Evolutionary conservation across 1,140 invertebrate genomes (phyloP), one percentile per base, ranked within the genome.

Genomic region (Bathynomus jamesi): DNA sequence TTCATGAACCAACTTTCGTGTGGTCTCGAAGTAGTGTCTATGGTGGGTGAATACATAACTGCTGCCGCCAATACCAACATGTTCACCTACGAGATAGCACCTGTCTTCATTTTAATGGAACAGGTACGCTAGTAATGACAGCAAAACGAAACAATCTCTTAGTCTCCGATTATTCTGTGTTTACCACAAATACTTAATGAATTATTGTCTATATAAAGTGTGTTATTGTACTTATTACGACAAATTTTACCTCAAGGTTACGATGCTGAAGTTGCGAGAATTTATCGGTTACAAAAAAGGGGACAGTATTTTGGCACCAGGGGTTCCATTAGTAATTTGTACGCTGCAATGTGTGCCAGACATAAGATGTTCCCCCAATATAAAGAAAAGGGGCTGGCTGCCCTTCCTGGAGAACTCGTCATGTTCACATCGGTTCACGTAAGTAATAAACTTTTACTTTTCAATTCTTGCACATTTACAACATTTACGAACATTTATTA

Each of bases 21-120:
- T 79, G 96, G 96, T 7, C 83, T 98, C 81, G 96, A 99, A 83
- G 84, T 97, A 77, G 87, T 98, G 32, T 95, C 94, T 0, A 89
- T 99, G 87, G 96, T 94, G 4, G 97, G 96, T 7, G 95, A 98
- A 82, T 99, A 95, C 95, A 82, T 99, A 53, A 98, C 96, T 0
- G 95, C 96, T 0, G 93, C 95, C 0, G 93, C 95, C 61, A 99
- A 99, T 82, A 98, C 96, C 67, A 98, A 98, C 83, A 99, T 99
- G 92, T 99, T 99, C 84, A 99, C 97, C 0, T 99, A 99, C 81
- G 97, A 99, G 84, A 98, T 99, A 62, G 95, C 96, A 0, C 97
- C 97, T 0, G 95, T 99, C 8, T 99, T 99, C 85, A 99, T 98
- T 78, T 85, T 99, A 11, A 99, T 99, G 95, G 97, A 99, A 83